Base-by-base conservation (phyloP, 1,140 invertebrate genomes). In the Dendroctonus valens region DNA sequence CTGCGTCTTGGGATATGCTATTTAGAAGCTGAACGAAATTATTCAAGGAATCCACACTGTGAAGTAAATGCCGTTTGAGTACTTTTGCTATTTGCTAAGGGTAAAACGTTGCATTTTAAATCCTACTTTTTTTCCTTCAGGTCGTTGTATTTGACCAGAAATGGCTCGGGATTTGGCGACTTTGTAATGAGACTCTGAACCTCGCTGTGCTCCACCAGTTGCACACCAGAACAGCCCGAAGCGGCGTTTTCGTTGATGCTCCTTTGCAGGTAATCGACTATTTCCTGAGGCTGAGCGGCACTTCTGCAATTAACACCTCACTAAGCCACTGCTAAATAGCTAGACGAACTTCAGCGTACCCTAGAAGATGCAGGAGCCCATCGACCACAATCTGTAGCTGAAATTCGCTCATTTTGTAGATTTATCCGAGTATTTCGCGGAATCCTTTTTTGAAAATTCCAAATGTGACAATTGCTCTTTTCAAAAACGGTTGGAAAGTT, bases 361-460 rank as follows among this genome's bases (percentile, higher is more conserved):
- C 81, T 7, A 83, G 73, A 54, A 78, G 68, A 57, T 78, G 76
- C 54, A 83, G 75, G 65, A 84, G 72, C 62, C 82, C 79, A 57
- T 74, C 75, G 8, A 82, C 76, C 42, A 83, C 74, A 72, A 80
- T 77, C 67, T 83, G 80, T 26, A 83, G 59, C 70, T 81, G 82
- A 76, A 83, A 84, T 77, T 84, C 82, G 73, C 82, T 81, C 82
- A 84, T 84, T 71, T 71, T 66, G n/a, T n/a, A n/a, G n/a, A n/a
- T n/a, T n/a, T n/a, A n/a, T n/a, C n/a, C n/a, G n/a, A n/a, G n/a
- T n/a, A n/a, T n/a, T n/a, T n/a, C n/a, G n/a, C n/a, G n/a, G n/a
- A n/a, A n/a, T n/a, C n/a, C n/a, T n/a, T n/a, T n/a, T n/a, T n/a
- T n/a, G n/a, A n/a, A n/a, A n/a, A n/a, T n/a, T n/a, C n/a, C n/a